These are phyloP conservation scores for Sakesphorus luctuosus DNA, from an alignment of 2,113 vertebrate genomes.

Conservation along the genomic window DNA sequence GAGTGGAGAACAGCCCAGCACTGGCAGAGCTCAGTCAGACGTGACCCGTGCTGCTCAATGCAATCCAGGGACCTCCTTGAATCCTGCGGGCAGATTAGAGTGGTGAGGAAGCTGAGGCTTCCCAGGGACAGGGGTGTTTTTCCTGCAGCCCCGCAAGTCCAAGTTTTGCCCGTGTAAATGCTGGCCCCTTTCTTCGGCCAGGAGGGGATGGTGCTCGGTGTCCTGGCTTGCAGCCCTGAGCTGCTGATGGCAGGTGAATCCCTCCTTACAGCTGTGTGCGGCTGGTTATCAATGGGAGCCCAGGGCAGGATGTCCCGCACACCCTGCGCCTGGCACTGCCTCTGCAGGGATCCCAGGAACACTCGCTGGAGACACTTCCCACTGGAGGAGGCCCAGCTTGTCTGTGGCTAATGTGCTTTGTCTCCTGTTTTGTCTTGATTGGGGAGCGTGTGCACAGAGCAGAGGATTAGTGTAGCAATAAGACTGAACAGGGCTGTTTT, in stretches of 20 bases:
- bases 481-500: background rate
- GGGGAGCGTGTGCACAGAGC: background rate
- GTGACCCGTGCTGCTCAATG: background rate
- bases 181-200: background rate
- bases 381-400: background rate
- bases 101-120: background rate
- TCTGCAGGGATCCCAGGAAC: background rate
- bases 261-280: rapidly evolving
- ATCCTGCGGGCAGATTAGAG: background rate
- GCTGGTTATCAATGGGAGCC: rapidly evolving
- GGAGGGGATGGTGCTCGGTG: background rate
- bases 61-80: background rate
- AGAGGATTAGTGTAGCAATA: background rate
- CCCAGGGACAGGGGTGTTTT: rapidly evolving
- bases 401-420: background rate
- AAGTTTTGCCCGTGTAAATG: background rate
- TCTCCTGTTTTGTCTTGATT: background rate
- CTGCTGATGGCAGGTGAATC: background rate
- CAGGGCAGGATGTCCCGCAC: background rate
- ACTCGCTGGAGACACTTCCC: background rate
- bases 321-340: rapidly evolving
- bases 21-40: background rate
- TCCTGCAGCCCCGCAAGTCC: background rate
- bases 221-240: background rate
- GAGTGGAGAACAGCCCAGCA: no score